Base-by-base conservation (phyloP, 2,888 invertebrate genomes). In the Amphipoea lucens region DNA sequence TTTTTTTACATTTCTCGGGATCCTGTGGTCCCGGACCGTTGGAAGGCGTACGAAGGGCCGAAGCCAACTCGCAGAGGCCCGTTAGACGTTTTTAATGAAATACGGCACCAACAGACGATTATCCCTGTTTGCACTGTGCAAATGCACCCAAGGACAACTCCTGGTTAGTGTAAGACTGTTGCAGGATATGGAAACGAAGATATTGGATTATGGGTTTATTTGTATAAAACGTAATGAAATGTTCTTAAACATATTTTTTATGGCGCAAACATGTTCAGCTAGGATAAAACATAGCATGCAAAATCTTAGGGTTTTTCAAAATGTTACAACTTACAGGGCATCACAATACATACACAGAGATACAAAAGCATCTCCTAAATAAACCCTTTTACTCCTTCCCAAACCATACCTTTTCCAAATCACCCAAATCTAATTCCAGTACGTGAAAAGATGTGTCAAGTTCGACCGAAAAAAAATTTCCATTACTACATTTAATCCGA, bases 401-500 rank as follows among this genome's bases (percentile, higher is more conserved):
- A 20, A 48, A 57, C 57, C 12, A 60, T 68, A 71, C n/a, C 62
- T n/a, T 65, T 71, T 40, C 66, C n/a, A 65, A 82, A 62, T 60
- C 63, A 67, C 4, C 54, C 11, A 45, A 76, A 67, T 6, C 36
- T 0, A 36, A 82, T 67, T 65, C 63, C 29, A 78, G 69, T 75
- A 79, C 80, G 71, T 79, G 66, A 62, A 85, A 57, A 81, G 76
- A 85, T 70, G 75, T 71, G 70, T 69, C 74, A 54, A 51, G 14
- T 67, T 76, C n/a, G 20, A 48, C 7, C n/a, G 40, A 66, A 72
- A 87, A 79, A 72, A 74, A 48, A 40, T 23, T 29, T 40, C 57
- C 72, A 72, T 60, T 60, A 76, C 70, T 3, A 60, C 29, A 0
- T 81, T 51, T 76, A 88, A 86, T 85, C 75, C 83, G 17, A 81